Conservation (phyloP, 2,113 vertebrate genomes). For the Dasyprocta punctata region DNA sequence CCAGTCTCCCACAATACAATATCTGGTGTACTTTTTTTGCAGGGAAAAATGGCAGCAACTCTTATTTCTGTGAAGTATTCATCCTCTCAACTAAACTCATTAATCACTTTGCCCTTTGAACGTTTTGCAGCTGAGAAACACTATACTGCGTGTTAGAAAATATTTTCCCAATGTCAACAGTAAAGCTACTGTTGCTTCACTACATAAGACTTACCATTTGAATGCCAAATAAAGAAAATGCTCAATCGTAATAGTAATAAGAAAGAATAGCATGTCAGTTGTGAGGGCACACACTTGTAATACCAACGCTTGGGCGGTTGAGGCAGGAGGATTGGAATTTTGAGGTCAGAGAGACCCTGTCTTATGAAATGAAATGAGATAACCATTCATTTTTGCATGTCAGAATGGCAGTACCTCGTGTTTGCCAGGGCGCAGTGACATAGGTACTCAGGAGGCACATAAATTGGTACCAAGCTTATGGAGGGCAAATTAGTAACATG, state of each 20-base stretch:
- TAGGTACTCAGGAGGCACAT: background rate
- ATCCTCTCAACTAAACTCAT: conserved; percentile 26
- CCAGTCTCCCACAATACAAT: background rate
- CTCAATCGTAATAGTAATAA: background rate
- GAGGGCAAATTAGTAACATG: conserved; percentile 39
- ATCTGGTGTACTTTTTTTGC: background rate
- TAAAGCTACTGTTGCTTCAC: conserved; percentile 18
- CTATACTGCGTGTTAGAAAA: background rate
- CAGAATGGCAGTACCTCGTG: background rate
- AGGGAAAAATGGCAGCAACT: background rate
- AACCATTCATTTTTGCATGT: background rate
- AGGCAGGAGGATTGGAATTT: background rate
- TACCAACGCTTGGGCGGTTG: background rate
- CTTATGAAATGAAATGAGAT: background rate
- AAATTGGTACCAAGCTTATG: conserved; percentile 12
- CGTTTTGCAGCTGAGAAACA: background rate
- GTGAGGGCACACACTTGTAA: background rate
- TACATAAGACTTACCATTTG: background rate
- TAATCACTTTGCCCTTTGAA: conserved; percentile 10
- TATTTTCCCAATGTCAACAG: background rate
- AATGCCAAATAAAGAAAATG: conserved; percentile 24
- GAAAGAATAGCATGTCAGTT: background rate
- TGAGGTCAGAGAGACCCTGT: background rate
- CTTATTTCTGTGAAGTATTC: conserved; percentile 11
- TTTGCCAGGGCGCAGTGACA: background rate